A percentile compares a stretch with the other conserved stretches of the same genome.
These are phyloP conservation scores for Calyptommatus sinebrachiatus DNA, from an alignment of 2,113 vertebrate genomes.

Conservation along the genomic window DNA sequence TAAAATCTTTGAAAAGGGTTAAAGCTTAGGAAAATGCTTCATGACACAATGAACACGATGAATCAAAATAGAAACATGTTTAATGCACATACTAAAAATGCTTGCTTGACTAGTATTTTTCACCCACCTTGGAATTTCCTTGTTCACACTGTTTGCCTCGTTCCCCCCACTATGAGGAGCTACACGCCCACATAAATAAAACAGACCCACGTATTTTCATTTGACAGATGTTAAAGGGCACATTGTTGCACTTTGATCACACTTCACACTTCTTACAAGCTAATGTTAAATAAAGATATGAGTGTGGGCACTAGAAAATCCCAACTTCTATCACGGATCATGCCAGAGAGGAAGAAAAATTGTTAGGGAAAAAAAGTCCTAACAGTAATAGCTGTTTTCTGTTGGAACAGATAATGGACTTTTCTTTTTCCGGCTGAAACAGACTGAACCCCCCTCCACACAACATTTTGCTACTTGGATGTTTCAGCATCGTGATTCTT, in stretches of 20 bases:
- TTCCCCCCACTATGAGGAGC: slow-evolving; percentile 28
- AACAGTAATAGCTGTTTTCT: neutral
- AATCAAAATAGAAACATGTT: neutral
- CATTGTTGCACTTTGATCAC: neutral
- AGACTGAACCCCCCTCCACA: neutral
- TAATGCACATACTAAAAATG: neutral
- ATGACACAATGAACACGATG: neutral
- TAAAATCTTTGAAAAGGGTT: neutral
- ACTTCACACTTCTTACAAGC: neutral
- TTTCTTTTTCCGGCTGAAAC: neutral
- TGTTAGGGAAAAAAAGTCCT: neutral
- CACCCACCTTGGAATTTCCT: neutral
- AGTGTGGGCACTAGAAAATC: neutral
- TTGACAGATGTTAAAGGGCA: neutral
- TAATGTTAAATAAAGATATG: slow-evolving; percentile 3
- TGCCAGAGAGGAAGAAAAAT: neutral
- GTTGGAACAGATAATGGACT: neutral
- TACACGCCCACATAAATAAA: slow-evolving; percentile 9
- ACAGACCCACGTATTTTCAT: neutral
- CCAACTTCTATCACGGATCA: neutral
- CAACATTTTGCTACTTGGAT: too few relatives aligned
- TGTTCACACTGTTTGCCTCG: neutral
- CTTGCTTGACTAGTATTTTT: neutral
- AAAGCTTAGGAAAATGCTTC: neutral
- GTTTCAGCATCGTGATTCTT: too few relatives aligned